Evolutionary conservation across 2,113 vertebrate species (phyloP).

Genomic region (Brachyistius frenatus): DNA sequence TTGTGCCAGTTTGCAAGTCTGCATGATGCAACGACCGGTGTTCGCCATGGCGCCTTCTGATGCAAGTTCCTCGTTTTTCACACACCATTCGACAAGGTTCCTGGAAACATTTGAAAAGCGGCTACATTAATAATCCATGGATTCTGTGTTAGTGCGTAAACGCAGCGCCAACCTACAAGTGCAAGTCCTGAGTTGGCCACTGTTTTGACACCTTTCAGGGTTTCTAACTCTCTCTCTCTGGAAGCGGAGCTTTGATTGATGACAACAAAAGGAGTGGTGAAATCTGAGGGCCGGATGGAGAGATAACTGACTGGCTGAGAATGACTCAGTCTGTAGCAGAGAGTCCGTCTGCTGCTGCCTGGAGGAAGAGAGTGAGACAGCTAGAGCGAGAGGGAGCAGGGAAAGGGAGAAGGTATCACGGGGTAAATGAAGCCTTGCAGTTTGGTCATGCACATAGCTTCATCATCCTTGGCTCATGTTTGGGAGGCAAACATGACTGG

Average conservation of each 20-base stretch:
- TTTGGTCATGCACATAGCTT: slow-evolving; percentile 59
- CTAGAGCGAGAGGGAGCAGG: slow-evolving; percentile 36
- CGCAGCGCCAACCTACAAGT: slow-evolving; percentile 51
- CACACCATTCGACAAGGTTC: slow-evolving; percentile 60
- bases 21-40: slow-evolving; percentile 52
- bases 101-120: slow-evolving; percentile 65
- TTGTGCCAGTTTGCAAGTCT: slow-evolving; percentile 41
- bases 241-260: slow-evolving; percentile 74
- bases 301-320: slow-evolving; percentile 80
- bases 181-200: slow-evolving; percentile 55
- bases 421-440: slow-evolving; percentile 64
- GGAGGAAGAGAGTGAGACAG: slow-evolving; percentile 55
- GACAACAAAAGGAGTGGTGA: slow-evolving; percentile 76
- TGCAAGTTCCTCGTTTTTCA: slow-evolving; percentile 55
- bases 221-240: slow-evolving; percentile 45
- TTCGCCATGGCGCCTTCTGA: slow-evolving; percentile 49
- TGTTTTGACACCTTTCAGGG: slow-evolving; percentile 73
- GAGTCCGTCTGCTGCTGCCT: slow-evolving; percentile 72
- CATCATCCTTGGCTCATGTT: slow-evolving; percentile 66
- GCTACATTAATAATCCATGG: slow-evolving; percentile 77
- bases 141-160: slow-evolving; percentile 58
- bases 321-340: slow-evolving; percentile 76
- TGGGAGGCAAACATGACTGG: slow-evolving; percentile 57
- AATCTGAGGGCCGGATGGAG: slow-evolving; percentile 77
- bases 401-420: slow-evolving; percentile 60